phyloP scores from a whole-genome alignment of 2,888 invertebrate genomes.

The Bimastos eiseni region DNA sequence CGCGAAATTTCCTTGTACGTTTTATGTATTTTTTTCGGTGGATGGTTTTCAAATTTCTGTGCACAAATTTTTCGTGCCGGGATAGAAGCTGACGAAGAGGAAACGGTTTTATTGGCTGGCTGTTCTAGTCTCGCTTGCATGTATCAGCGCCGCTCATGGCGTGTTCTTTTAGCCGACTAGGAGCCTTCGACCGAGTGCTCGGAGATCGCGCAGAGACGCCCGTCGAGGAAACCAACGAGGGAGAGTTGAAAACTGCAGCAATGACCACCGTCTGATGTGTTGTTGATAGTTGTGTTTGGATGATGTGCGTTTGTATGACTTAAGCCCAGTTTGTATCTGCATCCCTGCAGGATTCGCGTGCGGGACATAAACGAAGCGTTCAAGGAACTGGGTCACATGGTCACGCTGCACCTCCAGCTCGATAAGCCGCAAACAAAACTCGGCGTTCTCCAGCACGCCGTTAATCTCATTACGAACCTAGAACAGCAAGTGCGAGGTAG shows the following conservation, averaged over 20 bases:
- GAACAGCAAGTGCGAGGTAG: conserved; percentile 96
- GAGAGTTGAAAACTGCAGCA: not conserved
- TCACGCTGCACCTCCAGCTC: conserved; percentile 91
- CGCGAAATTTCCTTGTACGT: not conserved
- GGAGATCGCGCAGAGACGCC: not conserved
- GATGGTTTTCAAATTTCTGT: not conserved
- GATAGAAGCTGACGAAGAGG: not conserved
- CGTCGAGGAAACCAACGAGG: not conserved
- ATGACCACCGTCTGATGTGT: not conserved
- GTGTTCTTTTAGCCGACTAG: not conserved
- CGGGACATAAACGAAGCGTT: conserved; percentile 97
- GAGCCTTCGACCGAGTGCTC: not conserved
- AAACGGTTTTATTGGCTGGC: conserved; percentile 1
- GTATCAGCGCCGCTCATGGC: not conserved
- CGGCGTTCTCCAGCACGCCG: conserved; percentile 96
- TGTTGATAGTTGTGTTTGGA: not conserved
- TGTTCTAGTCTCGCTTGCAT: conserved; percentile 17
- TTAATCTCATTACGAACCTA: conserved; percentile 94
- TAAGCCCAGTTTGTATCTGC: conserved; percentile 9
- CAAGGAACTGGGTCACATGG: conserved; percentile 96
- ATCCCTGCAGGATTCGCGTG: conserved; percentile 98
- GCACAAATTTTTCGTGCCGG: not conserved
- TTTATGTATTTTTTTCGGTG: not conserved
- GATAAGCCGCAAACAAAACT: conserved; percentile 98
- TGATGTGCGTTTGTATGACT: not conserved